Evolutionary conservation across 2,888 invertebrate species (phyloP).

Genomic region (Cephus runcator): DNA sequence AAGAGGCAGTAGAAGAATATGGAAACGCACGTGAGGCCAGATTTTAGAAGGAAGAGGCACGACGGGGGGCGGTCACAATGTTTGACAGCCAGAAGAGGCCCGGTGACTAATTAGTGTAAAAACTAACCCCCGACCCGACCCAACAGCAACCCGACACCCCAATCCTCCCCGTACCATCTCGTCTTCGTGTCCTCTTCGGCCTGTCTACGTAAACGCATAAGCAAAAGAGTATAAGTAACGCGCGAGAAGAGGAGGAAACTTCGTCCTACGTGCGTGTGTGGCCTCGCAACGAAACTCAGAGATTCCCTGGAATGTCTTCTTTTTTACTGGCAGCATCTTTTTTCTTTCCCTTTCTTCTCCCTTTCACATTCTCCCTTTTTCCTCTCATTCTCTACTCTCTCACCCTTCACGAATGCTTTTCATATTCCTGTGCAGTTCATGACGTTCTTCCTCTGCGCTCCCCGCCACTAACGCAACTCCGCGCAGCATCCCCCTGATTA

Average conservation of each 20-base stretch:
- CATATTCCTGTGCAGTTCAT: not conserved
- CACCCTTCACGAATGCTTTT: not conserved
- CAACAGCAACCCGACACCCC: conserved; percentile 48
- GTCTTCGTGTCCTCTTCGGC: conserved; percentile 12
- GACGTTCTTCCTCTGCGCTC: not conserved
- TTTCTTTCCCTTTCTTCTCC: conserved; percentile 25
- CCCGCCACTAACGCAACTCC: not conserved
- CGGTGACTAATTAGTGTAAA: conserved; percentile 64
- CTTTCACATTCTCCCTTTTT: conserved; percentile 18
- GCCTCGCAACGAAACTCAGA: conserved; percentile 6
- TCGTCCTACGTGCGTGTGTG: conserved; percentile 17
- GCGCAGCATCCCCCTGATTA: not conserved
- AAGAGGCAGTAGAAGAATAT: conserved; percentile 17
- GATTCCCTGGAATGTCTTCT: not conserved
- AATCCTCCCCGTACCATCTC: conserved; percentile 3
- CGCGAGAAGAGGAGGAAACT: not conserved
- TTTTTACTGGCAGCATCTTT: not conserved
- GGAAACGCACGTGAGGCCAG: conserved; percentile 36
- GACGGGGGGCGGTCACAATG: conserved; percentile 54
- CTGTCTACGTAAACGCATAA: not conserved
- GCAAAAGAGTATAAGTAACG: not conserved
- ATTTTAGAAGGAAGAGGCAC: conserved; percentile 47
- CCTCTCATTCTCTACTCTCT: conserved; percentile 10
- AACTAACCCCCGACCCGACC: conserved; percentile 47
- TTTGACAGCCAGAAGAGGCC: conserved; percentile 61